phyloP scores from a whole-genome alignment of 2,888 invertebrate genomes.

The Drosophila gaucha region DNA sequence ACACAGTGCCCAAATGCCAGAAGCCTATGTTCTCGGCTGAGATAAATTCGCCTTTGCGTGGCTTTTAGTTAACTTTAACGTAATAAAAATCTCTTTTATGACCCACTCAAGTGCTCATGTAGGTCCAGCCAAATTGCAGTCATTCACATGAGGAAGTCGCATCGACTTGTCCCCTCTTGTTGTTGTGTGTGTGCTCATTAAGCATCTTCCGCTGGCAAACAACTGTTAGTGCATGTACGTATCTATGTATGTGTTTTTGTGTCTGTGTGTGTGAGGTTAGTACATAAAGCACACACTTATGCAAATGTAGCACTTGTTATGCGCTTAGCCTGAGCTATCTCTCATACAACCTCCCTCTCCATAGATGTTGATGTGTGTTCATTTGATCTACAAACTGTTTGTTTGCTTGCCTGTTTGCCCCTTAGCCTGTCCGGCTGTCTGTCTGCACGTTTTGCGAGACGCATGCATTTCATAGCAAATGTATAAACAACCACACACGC shows the following conservation, averaged over 20 bases:
- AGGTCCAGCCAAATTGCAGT: constrained; percentile 23
- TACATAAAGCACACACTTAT: constrained; percentile 72
- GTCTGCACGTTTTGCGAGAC: constrained; percentile 78
- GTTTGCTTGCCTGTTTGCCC: constrained; percentile 31
- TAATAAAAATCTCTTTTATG: constrained; percentile 78
- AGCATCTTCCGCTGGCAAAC: constrained; percentile 70
- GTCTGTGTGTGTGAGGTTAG: constrained; percentile 31
- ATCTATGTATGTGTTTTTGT: constrained; percentile 4
- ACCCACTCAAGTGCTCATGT: constrained; percentile 29
- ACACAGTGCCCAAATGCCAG: constrained; percentile 9
- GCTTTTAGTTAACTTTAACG: constrained; percentile 63
- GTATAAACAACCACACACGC: constrained; percentile 63
- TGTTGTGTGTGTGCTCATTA: constrained; percentile 54
- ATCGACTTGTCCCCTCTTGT: constrained; percentile 32
- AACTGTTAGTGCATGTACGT: constrained; percentile 34
- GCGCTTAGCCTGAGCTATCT: constrained; percentile 24
- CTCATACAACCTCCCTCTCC: background rate
- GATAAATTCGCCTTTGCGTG: constrained; percentile 38
- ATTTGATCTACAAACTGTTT: constrained; percentile 61
- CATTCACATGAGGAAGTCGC: constrained; percentile 22
- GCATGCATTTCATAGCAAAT: constrained; percentile 76
- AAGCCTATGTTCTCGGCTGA: constrained; percentile 20
- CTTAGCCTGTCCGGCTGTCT: constrained; percentile 44
- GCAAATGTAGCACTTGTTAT: constrained; percentile 63
- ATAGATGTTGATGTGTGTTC: constrained; percentile 60